Base-by-base conservation (phyloP, 2,888 invertebrate genomes). In the Drosophila macrothrix region DNA sequence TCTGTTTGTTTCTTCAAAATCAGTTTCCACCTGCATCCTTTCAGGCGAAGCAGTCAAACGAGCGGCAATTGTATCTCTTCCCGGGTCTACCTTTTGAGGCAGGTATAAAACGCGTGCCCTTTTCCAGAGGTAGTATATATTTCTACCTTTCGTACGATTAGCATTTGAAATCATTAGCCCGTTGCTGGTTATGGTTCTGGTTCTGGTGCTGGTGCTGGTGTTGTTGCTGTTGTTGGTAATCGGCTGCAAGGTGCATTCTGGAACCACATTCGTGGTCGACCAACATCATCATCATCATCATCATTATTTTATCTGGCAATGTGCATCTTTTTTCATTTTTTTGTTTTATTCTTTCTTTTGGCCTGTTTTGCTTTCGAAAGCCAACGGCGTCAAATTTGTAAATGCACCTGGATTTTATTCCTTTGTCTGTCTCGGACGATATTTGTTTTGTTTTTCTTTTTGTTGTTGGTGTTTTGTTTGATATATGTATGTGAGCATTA, bases 1-100 rank as follows among this genome's bases (percentile, higher is more conserved):
- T 41, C 66, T 46, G 46, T 29, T 67, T 67, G 52, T 69, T 72
- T 72, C 76, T 62, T 35, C 14, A 74, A 92, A 91, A 91, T 91
- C 92, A 83, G 91, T 91, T 91, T 90, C 78, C 91, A 91, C 91
- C 91, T 91, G 91, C 91, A 92, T 92, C 91, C 92, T 91, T 91
- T 91, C 75, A 33, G 52, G 71, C 61, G 72, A 71, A 72, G 54
- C 71, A 39, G 54, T 33, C 65, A 67, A 73, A 41, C 67, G 29
- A 74, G 41, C 29, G 62, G 81, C 81, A 88, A 85, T 80, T 71
- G 86, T 87, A 80, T 78, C 78, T 71, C 59, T 77, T 62, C 54
- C 54, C 64, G 50, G 54, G 56, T 28, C 54, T 73, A 59, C 74
- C 69, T 60, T 70, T 70, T 58, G 56, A 68, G 66, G 79, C 90